Percentiles rank a stretch among this genome's conserved stretches.
phyloP scores from a whole-genome alignment of 1,140 invertebrate genomes.

The Phortica variegata region DNA sequence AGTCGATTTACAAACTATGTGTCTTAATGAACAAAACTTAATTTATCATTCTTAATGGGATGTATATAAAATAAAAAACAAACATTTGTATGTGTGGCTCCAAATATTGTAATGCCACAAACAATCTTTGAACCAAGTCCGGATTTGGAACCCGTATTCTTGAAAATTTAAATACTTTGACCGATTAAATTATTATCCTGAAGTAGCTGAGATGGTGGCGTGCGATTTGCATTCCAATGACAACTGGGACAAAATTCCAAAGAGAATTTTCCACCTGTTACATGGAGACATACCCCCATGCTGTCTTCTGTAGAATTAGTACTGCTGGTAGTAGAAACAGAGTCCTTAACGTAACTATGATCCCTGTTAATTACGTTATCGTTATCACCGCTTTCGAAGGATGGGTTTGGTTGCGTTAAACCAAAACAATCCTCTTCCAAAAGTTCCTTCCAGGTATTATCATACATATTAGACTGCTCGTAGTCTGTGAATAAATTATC shows the following conservation, averaged over 20 bases:
- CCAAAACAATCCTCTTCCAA: slow-evolving; percentile 14
- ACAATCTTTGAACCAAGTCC: too few species aligned
- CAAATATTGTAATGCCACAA: too few species aligned
- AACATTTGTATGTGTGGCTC: slow-evolving; percentile 9
- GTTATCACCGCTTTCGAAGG: too few species aligned
- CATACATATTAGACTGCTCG: slow-evolving; percentile 12
- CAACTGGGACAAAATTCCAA: slow-evolving; percentile 61
- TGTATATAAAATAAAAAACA: slow-evolving; percentile 13
- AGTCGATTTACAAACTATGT: slow-evolving; percentile 31
- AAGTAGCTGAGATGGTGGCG: slow-evolving; percentile 29
- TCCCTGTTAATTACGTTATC: slow-evolving; percentile 15
- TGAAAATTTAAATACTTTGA: slow-evolving; percentile 20
- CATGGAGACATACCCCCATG: slow-evolving; percentile 60
- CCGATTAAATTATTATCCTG: slow-evolving; percentile 14
- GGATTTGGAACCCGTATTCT: too few species aligned
- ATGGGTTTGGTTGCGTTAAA: slow-evolving; percentile 1
- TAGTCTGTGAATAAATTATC: slow-evolving; percentile 38
- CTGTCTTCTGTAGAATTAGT: slow-evolving; percentile 24
- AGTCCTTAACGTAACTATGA: slow-evolving; percentile 20
- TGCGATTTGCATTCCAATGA: slow-evolving; percentile 40
- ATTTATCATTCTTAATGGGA: slow-evolving; percentile 3
- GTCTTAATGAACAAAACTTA: slow-evolving; percentile 16
- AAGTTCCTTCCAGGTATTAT: slow-evolving; percentile 15
- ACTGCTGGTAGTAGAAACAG: neutral
- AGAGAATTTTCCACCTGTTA: slow-evolving; percentile 60